Evolutionary conservation across 2,888 invertebrate genomes (phyloP), one percentile per base, ranked within the genome.

Genomic region (Nymphalis urticae): DNA sequence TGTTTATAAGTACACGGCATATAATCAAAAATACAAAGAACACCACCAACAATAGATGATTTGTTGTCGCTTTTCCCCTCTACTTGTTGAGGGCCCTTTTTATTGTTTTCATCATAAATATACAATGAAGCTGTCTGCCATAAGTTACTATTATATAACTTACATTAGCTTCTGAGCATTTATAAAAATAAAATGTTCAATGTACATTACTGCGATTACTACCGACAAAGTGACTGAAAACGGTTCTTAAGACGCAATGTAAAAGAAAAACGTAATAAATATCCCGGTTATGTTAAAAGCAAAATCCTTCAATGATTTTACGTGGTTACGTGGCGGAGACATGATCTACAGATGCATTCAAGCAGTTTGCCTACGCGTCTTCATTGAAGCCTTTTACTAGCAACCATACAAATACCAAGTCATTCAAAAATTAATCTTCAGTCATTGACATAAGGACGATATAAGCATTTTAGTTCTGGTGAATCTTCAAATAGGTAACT

Each of bases 361-460:
- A 19, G 51, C 63, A 75, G 75, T 53, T 69, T 67, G n/a, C 72
- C 72, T 68, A 69, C 72, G 64, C 64, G n/a, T 19, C 10, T 71
- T 54, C 58, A 62, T 69, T 70, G 62, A 64, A 62, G 62, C 56
- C 51, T 68, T 62, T 62, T 64, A 64, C 47, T 62, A 17, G 48
- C 42, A 50, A 21, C n/a, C 63, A 65, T 63, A 71, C 68, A 16
- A 32, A 8, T 36, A 56, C 3, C 32, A 7, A 56, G n/a, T 36
- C 21, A 16, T n/a, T 56, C 8, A 7, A 56, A 36, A 56, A 36
- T 32, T n/a, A 56, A 8, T n/a, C n/a, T 56, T 56, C 17, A 56
- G 5, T n/a, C 32, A n/a, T 56, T 32, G 27, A 36, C 2, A 17
- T 56, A 56, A 32, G n/a, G 10, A 17, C n/a, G 16, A 56, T 4